Percentiles rank a stretch among this genome's conserved stretches.
phyloP scores from a whole-genome alignment of 2,797 vertebrate species.

The Choloepus didactylus region DNA sequence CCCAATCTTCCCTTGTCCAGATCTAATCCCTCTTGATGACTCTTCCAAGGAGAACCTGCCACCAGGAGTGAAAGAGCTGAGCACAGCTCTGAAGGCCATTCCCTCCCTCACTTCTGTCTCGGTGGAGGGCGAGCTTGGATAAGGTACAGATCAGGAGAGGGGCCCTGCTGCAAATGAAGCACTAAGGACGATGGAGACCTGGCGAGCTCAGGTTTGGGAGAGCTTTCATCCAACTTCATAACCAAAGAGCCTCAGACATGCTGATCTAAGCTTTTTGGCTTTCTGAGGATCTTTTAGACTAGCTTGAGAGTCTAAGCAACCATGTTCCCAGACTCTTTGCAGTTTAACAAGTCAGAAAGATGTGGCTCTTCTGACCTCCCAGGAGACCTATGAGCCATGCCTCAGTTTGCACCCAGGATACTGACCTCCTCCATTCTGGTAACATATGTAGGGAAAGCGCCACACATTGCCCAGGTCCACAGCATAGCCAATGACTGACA shows the following conservation, averaged over 20 bases:
- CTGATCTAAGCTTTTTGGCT: background rate
- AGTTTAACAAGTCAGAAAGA: background rate
- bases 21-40: background rate
- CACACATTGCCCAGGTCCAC: conserved; percentile 99
- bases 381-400: background rate
- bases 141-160: background rate
- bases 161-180: background rate
- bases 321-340: background rate
- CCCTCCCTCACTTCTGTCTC: background rate
- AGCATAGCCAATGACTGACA: conserved; percentile 98
- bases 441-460: conserved; percentile 99
- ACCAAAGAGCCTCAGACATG: background rate
- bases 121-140: background rate
- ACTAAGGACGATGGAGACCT: background rate
- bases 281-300: background rate
- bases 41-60: background rate
- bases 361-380: background rate
- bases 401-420: background rate
- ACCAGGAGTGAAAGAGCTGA: background rate
- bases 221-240: background rate
- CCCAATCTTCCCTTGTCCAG: background rate
- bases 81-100: background rate
- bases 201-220: background rate
- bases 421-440: conserved; percentile 99
- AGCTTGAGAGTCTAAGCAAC: background rate